A percentile compares a stretch with the other conserved stretches of the same genome.
phyloP scores from a whole-genome alignment of 2,888 invertebrate genomes.

The Melinopterus prodromus region DNA sequence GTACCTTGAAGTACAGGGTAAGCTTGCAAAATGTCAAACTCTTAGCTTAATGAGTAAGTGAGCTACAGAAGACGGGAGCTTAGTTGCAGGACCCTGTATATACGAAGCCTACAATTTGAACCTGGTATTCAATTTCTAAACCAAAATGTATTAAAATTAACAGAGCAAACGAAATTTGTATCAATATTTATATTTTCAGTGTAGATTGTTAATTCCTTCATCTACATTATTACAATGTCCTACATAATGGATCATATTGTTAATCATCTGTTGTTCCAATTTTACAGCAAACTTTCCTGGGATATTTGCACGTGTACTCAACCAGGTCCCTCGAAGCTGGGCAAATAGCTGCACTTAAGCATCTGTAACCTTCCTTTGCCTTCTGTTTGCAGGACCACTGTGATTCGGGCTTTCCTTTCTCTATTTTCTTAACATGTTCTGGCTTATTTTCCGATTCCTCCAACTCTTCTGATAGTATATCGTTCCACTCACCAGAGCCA shows the following conservation, averaged over 20 bases:
- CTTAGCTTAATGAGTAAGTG: no score
- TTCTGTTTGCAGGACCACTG: not conserved
- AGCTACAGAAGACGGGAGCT: no score
- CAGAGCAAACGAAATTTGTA: no score
- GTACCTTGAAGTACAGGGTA: no score
- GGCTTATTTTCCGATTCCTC: not conserved
- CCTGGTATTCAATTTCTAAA: no score
- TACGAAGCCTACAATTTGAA: no score
- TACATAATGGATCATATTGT: not conserved
- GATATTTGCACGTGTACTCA: not conserved
- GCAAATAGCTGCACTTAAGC: not conserved
- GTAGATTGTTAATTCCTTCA: no score
- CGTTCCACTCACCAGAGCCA: not conserved
- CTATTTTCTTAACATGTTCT: not conserved
- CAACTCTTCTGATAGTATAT: not conserved
- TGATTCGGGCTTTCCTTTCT: not conserved
- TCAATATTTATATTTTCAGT: no score
- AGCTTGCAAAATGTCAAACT: no score
- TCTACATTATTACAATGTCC: not conserved
- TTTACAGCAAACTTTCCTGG: not conserved
- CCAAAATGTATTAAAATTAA: no score
- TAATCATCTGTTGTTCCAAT: not conserved
- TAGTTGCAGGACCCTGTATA: no score
- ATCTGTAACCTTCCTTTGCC: not conserved
- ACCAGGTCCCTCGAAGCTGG: not conserved